Evolutionary conservation across 2,888 invertebrate species (phyloP).

Genomic region (Eupsilia transversa): DNA sequence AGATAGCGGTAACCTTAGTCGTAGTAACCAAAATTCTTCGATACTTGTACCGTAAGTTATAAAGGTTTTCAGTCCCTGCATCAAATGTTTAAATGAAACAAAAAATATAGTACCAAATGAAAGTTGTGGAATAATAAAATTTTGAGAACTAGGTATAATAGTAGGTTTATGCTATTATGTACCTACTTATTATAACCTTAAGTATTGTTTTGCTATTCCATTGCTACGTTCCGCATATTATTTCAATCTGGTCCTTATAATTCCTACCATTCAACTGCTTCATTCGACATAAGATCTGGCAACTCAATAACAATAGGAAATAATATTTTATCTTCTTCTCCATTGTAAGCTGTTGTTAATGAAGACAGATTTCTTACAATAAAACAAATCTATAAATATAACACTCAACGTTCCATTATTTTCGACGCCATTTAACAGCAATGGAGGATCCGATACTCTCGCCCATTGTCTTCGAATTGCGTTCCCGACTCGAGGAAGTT

Average conservation of each 20-base stretch:
- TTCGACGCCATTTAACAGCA: conserved; percentile 44
- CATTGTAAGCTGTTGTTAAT: conserved; percentile 3
- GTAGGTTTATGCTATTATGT: no score
- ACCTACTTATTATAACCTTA: no score
- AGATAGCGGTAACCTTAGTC: no score
- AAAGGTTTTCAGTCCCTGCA: no score
- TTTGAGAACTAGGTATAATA: no score
- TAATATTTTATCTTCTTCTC: neutral
- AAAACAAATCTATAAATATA: conserved; percentile 23
- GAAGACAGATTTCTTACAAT: conserved; percentile 39
- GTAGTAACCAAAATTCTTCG: no score
- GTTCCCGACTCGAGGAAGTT: conserved; percentile 40
- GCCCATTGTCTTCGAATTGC: conserved; percentile 48
- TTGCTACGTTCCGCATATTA: neutral
- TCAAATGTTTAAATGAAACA: no score
- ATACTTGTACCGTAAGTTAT: no score
- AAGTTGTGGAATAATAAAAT: no score
- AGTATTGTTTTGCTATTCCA: neutral
- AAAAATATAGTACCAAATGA: no score
- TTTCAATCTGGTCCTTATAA: neutral
- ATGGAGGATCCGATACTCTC: conserved; percentile 36
- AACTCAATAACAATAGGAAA: neutral
- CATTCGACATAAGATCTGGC: neutral
- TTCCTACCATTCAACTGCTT: neutral
- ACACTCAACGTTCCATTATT: conserved; percentile 44